Percentiles rank a stretch among this genome's conserved stretches.
These are phyloP conservation scores for Sarcophaga rosellei DNA, from an alignment of 2,888 invertebrate genomes.

Conservation along the genomic window DNA sequence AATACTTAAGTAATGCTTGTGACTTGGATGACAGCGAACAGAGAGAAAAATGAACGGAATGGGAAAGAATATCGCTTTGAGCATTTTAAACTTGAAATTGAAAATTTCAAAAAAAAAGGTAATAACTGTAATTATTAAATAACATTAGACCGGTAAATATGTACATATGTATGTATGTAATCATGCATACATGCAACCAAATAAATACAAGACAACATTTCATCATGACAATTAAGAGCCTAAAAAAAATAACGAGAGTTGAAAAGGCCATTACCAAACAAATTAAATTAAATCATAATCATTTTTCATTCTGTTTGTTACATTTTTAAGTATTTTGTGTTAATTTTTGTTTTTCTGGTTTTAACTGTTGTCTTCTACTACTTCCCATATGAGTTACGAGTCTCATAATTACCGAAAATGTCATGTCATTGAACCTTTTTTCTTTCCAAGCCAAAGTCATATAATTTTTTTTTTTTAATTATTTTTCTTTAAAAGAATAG, in stretches of 20 bases:
- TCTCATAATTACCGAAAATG: conserved; percentile 50
- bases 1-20: conserved; percentile 30
- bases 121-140: conserved; percentile 60
- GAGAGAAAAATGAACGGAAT: not conserved
- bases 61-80: conserved; percentile 38
- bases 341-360: not conserved
- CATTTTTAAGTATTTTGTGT: too few species aligned
- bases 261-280: not conserved
- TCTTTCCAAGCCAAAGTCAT: not conserved
- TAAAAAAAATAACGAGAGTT: not conserved
- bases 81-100: conserved; percentile 56
- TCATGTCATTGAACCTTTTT: conserved; percentile 62
- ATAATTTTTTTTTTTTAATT: not conserved
- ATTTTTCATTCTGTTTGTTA: not conserved
- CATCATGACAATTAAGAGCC: conserved; percentile 35
- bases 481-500: not conserved
- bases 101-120: conserved; percentile 38
- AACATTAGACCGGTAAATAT: conserved; percentile 13
- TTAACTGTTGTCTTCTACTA: too few species aligned
- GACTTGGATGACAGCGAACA: conserved; percentile 24
- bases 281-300: not conserved
- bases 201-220: not conserved
- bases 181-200: not conserved
- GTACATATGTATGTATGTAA: too few species aligned
- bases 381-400: too few species aligned